Evolutionary conservation across 92 coral and sea anemone species (phyloP), one percentile per base, ranked within the genome.

Genomic region (Muricea muricata): DNA sequence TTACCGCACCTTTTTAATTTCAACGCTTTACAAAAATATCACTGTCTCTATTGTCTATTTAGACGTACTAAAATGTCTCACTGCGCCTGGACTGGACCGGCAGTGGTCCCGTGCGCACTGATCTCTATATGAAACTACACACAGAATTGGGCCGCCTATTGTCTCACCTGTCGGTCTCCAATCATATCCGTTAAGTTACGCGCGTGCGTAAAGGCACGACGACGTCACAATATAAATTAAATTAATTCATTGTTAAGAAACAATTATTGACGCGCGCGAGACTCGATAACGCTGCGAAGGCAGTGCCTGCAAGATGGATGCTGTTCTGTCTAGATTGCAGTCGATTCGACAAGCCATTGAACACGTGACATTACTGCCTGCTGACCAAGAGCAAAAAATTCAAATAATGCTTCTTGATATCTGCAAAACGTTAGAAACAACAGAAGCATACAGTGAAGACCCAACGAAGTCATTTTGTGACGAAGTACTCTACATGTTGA

Each of bases 291-390:
- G 4, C 14, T n/a, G n/a, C n/a, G n/a, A n/a, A n/a, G 30, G 17
- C 15, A 63, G 12, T 28, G 0, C 3, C 70, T 26, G 80, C 39
- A 28, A 47, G 12, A 75, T 75, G 80, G 80, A 75, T 17, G 39
- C 24, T 33, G 61, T 75, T 47, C 31, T 29, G 42, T 75, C 42
- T 21, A 75, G 50, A 35, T 4, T 48, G 61, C 65, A 48, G 65
- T 25, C 65, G 21, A 28, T 75, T 75, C 41, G 57, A 75, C 80
- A 20, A 21, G 2, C 80, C 31, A 30, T 75, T 31, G 41, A 75
- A 20, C 6, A 26, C 30, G 70, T 29, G 61, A 28, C 37, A 48
- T 10, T 42, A 47, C n/a, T 47, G 24, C 52, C 80, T 28, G 20
- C 37, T 1, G 80, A 48, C 26, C 65, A 13, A 24, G 65, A 47